Conservation (phyloP, 2,888 invertebrate species). For the Ormyrus labotus region DNA sequence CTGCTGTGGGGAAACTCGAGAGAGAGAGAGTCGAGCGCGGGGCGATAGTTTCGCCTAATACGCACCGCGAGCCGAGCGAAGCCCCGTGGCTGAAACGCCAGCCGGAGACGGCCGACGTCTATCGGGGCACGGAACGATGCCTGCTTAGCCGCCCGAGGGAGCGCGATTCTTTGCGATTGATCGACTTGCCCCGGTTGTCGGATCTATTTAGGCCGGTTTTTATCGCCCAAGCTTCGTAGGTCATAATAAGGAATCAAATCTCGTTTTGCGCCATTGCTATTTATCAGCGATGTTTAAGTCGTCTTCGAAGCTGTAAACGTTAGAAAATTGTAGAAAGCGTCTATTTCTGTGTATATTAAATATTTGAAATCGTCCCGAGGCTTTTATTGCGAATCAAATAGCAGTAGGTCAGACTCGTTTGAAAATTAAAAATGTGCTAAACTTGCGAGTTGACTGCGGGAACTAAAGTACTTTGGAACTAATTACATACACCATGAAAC, state of each 20-base stretch:
- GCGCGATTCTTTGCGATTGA: conserved; percentile 22
- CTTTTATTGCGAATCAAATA: too few species aligned
- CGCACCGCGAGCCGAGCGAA: neutral
- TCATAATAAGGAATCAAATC: too few species aligned
- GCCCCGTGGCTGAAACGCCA: neutral
- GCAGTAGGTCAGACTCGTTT: too few species aligned
- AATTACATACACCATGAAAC: conserved; percentile 26
- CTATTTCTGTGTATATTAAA: too few species aligned
- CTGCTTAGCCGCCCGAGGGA: neutral
- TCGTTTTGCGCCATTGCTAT: too few species aligned
- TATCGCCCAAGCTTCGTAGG: too few species aligned
- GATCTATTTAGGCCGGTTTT: too few species aligned
- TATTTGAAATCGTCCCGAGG: neutral
- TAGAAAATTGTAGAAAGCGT: too few species aligned
- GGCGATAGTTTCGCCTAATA: conserved; percentile 31
- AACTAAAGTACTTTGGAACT: conserved; percentile 38
- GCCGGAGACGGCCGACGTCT: neutral
- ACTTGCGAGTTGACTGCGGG: neutral
- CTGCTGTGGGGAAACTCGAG: conserved; percentile 3
- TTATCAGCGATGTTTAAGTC: too few species aligned
- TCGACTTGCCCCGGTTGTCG: neutral
- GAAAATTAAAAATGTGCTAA: too few species aligned
- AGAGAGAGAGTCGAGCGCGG: neutral
- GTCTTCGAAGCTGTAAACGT: too few species aligned
- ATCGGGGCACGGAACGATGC: neutral